These are phyloP conservation scores for Hipposideros larvatus DNA, from an alignment of 2,797 vertebrate species.

Conservation along the genomic window DNA sequence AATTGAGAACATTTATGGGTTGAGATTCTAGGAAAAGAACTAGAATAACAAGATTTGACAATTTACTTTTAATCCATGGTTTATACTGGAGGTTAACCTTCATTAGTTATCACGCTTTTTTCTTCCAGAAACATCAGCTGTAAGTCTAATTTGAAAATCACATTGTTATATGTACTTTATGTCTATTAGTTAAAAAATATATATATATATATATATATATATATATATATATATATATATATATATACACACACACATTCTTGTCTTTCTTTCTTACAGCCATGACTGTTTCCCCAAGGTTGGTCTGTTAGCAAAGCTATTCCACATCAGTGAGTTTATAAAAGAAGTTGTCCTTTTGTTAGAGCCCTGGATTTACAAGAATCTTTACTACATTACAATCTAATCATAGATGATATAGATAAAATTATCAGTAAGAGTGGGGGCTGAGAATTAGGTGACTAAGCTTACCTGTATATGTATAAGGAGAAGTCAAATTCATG, in stretches of 20 bases:
- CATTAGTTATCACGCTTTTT: not conserved
- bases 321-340: constrained; percentile 16
- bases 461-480: not conserved
- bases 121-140: not conserved
- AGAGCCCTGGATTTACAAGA: not conserved
- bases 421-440: not conserved
- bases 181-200: not conserved
- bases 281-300: not conserved
- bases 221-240: too few species aligned
- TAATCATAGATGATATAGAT: not conserved
- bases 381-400: not conserved
- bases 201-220: too few species aligned
- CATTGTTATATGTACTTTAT: not conserved
- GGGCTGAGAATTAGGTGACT: not conserved
- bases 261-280: not conserved
- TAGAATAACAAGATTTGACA: not conserved
- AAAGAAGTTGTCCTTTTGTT: not conserved
- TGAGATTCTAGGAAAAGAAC: not conserved
- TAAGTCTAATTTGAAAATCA: not conserved
- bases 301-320: not conserved
- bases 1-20: not conserved
- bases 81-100: not conserved
- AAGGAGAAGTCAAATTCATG: not conserved
- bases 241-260: not conserved
- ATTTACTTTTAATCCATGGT: not conserved